Evolutionary conservation across 1,140 invertebrate species (phyloP).

Genomic region (Drosophila azteca): DNA sequence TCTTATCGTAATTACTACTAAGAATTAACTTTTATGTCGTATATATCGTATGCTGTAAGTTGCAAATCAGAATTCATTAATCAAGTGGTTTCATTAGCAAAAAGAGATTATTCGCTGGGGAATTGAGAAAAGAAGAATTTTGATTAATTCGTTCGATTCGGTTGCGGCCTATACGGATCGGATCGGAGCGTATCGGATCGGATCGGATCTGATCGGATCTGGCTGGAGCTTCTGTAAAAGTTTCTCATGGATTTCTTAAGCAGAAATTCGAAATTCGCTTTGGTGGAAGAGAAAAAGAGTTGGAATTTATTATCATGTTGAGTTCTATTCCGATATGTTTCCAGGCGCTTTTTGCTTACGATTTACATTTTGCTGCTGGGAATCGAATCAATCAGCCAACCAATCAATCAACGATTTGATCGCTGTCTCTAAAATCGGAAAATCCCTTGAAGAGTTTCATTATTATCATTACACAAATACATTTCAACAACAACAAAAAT

Average conservation of each 20-base stretch:
- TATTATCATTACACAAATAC: constrained; percentile 17
- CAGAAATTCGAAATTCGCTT: constrained; percentile 50
- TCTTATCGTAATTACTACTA: constrained; percentile 51
- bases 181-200: constrained; percentile 11
- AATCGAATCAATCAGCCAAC: background rate
- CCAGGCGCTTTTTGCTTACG: constrained; percentile 49
- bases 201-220: constrained; percentile 20
- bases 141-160: constrained; percentile 74
- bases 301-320: constrained; percentile 67
- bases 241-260: constrained; percentile 36
- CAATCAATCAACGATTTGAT: constrained; percentile 40
- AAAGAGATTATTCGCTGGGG: constrained; percentile 65
- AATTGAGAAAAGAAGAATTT: constrained; percentile 81
- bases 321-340: constrained; percentile 43
- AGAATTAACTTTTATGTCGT: constrained; percentile 32
- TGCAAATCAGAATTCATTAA: constrained; percentile 76
- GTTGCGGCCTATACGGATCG: constrained; percentile 29
- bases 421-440: constrained; percentile 46
- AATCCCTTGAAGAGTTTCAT: constrained; percentile 47
- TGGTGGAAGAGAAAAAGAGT: constrained; percentile 69
- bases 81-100: constrained; percentile 58
- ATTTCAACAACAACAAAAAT: constrained; percentile 18
- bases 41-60: constrained; percentile 55
- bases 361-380: constrained; percentile 23
- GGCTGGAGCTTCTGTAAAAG: constrained; percentile 18